Conservation (phyloP, 2,113 vertebrate species). For the human region DNA sequence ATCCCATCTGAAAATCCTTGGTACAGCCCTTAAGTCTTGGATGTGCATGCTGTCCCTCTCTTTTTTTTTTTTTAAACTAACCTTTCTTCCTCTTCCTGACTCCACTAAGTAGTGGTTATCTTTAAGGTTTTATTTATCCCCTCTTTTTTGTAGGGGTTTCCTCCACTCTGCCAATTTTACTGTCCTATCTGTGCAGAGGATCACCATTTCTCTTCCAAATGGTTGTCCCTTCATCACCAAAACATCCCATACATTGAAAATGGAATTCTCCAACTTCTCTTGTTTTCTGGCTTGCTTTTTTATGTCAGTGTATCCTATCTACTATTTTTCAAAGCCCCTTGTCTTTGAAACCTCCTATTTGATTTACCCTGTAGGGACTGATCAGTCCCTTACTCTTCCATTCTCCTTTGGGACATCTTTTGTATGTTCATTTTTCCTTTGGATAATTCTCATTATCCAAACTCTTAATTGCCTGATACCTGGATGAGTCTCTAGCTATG, state of each 20-base stretch:
- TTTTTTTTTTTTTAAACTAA: not conserved
- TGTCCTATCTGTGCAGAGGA: not conserved
- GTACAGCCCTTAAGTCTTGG: not conserved
- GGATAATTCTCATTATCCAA: not conserved
- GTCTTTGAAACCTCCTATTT: not conserved
- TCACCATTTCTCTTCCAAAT: not conserved
- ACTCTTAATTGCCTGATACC: not conserved
- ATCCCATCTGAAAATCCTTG: not conserved
- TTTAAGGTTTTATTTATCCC: not conserved
- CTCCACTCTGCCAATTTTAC: not conserved
- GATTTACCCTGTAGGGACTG: not conserved
- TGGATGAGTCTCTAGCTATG: not conserved
- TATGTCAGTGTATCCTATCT: not conserved
- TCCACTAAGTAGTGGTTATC: not conserved
- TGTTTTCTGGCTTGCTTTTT: not conserved
- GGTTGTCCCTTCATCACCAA: not conserved
- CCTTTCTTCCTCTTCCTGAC: not conserved
- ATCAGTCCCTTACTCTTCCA: not conserved
- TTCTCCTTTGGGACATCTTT: not conserved
- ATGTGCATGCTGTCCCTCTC: not conserved
- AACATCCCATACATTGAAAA: not conserved
- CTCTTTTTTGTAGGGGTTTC: not conserved
- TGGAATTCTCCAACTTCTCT: not conserved
- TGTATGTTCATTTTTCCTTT: not conserved
- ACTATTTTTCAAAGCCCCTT: not conserved